Conservation (phyloP, 2,888 invertebrate genomes). For the Tuta absoluta region DNA sequence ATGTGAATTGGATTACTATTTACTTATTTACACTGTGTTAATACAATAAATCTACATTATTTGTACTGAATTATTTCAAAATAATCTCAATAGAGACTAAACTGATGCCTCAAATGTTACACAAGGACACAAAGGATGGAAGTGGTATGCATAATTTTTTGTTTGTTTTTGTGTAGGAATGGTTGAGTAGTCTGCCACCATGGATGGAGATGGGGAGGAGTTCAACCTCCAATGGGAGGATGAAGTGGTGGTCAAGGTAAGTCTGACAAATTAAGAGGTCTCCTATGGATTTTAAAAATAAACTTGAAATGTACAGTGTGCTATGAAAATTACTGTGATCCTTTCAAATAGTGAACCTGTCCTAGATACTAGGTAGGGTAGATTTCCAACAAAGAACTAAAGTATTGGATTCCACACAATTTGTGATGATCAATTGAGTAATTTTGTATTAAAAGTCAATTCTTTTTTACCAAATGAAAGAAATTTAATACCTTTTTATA, state of each 20-base stretch:
- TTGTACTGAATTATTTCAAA: neutral
- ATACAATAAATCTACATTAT: neutral
- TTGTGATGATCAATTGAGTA: no score
- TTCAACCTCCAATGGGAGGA: slow-evolving; percentile 76
- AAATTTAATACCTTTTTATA: no score
- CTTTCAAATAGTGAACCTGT: no score
- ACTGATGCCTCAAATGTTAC: neutral
- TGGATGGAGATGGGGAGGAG: slow-evolving; percentile 65
- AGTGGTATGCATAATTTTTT: neutral
- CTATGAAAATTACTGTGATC: no score
- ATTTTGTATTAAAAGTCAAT: no score
- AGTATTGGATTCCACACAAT: no score
- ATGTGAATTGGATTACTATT: neutral
- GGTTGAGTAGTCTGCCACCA: slow-evolving; percentile 44
- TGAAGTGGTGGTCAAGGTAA: slow-evolving; percentile 69
- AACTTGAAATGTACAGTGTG: neutral
- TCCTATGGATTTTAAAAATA: neutral
- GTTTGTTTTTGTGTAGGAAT: slow-evolving; percentile 39
- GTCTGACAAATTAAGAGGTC: slow-evolving; percentile 20
- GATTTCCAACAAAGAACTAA: no score
- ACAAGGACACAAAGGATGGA: slow-evolving; percentile 1
- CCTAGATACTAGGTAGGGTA: no score
- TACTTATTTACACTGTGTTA: neutral
- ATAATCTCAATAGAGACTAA: neutral
- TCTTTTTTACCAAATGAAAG: no score